Conservation (phyloP, 2,113 vertebrate genomes). For the Pomatostomus ruficeps region DNA sequence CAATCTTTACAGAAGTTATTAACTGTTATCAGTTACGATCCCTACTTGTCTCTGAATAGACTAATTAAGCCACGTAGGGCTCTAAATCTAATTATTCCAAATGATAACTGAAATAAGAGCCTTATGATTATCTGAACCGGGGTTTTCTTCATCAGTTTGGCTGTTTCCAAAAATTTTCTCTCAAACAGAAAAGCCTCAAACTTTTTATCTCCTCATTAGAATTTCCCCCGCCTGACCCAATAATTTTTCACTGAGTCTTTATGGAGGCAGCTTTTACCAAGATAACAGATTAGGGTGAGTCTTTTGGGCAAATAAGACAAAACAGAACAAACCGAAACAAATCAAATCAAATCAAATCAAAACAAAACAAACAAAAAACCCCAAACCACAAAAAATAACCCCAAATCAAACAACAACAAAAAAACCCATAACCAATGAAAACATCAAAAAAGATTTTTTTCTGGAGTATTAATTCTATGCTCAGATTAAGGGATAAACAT, state of each 20-base stretch:
- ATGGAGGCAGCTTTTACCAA: not conserved
- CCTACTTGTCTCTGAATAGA: not conserved
- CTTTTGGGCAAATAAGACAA: not conserved
- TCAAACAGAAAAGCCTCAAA: not conserved
- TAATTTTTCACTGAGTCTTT: not conserved
- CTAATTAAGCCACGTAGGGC: not conserved
- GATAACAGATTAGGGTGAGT: not conserved
- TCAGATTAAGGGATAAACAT: not conserved
- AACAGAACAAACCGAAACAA: no score
- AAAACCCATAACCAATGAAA: not conserved
- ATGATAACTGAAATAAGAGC: not conserved
- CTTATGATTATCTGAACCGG: not conserved
- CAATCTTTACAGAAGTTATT: not conserved
- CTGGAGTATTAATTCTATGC: not conserved
- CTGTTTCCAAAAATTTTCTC: not conserved
- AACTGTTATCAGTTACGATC: not conserved
- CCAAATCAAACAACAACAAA: not conserved
- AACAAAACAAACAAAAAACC: not conserved
- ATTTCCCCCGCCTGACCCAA: fast-evolving
- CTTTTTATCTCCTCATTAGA: not conserved
- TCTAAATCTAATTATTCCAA: not conserved
- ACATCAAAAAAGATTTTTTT: fast-evolving
- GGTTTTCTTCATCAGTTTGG: not conserved
- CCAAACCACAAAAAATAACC: not conserved
- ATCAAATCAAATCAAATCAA: not conserved